A percentile compares a stretch with the other conserved stretches of the same genome.
phyloP scores from a whole-genome alignment of 2,113 vertebrate genomes.

The Tupaia chinensis region DNA sequence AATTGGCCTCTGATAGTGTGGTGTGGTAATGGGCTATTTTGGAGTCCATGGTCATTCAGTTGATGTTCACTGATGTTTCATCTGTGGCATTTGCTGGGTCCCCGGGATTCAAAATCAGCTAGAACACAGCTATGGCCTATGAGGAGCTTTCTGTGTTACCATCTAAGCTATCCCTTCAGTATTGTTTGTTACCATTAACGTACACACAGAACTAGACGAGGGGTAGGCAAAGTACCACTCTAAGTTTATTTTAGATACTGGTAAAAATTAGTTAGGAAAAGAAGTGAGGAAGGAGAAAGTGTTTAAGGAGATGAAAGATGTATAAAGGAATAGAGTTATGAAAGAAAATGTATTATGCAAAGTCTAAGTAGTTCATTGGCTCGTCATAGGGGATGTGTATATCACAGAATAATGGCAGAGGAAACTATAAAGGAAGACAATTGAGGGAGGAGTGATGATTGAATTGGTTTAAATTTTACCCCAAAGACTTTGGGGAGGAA shows the following conservation, averaged over 20 bases:
- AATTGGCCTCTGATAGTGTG: neutral
- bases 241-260: neutral
- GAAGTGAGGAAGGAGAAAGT: neutral
- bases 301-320: neutral
- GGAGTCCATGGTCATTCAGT: neutral
- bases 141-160: neutral
- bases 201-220: neutral
- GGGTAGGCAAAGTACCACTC: neutral
- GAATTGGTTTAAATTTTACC: neutral
- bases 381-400: too few species aligned
- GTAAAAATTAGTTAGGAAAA: neutral
- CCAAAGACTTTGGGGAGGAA: neutral
- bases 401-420: neutral
- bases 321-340: neutral
- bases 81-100: neutral
- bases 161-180: neutral
- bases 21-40: neutral
- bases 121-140: neutral
- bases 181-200: neutral
- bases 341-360: constrained; percentile 8
- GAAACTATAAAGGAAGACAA: neutral
- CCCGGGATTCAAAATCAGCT: neutral
- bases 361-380: neutral
- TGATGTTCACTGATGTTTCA: neutral
- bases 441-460: neutral